A percentile compares a stretch with the other conserved stretches of the same genome.
Conservation (phyloP, 1,140 invertebrate species). For the Euborellia annulipes region DNA sequence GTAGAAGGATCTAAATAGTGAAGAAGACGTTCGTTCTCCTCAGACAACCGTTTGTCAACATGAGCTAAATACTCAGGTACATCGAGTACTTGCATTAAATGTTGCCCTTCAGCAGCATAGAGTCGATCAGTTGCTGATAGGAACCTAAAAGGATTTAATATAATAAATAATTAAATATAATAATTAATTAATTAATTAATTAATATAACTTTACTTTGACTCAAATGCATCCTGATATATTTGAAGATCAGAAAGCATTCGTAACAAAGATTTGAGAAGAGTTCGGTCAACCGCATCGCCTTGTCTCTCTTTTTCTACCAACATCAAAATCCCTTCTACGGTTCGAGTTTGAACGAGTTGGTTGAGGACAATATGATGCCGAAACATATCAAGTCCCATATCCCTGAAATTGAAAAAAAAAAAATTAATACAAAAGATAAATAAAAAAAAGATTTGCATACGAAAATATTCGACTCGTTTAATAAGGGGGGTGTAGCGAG, state of each 20-base stretch:
- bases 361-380: conserved; percentile 83
- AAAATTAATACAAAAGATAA: conserved; percentile 14
- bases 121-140: conserved; percentile 79
- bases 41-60: conserved; percentile 84
- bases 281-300: conserved; percentile 89
- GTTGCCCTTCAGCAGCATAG: conserved; percentile 83
- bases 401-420: conserved; percentile 60
- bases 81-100: conserved; percentile 82
- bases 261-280: conserved; percentile 81
- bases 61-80: conserved; percentile 89
- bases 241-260: conserved; percentile 95
- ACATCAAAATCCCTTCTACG: conserved; percentile 82
- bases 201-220: conserved; percentile 42
- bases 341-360: conserved; percentile 78
- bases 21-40: conserved; percentile 86
- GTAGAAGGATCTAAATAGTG: conserved; percentile 90
- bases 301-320: conserved; percentile 87
- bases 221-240: conserved; percentile 95
- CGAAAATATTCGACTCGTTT: no score
- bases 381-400: conserved; percentile 91
- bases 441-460: conserved; percentile 15
- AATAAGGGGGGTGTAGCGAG: no score
- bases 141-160: conserved; percentile 42
- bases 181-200: conserved; percentile 5
- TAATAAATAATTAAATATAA: conserved; percentile 12